phyloP scores from a whole-genome alignment of 37 sponge, comb jelly and placozoan genomes.

The Ephydatia muelleri region DNA sequence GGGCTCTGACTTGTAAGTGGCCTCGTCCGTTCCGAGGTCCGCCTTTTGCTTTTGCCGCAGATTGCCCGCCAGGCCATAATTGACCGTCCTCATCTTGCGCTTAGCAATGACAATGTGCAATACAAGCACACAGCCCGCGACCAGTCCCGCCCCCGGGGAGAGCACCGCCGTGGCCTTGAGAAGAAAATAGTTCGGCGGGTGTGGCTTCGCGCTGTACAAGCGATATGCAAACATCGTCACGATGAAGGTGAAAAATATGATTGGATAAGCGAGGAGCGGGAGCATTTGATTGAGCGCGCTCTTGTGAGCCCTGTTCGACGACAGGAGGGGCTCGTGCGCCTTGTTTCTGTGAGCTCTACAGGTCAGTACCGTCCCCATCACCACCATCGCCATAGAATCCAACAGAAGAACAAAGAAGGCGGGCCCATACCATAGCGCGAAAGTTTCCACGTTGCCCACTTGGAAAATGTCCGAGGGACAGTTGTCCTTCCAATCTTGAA shows the following conservation, averaged over 20 bases:
- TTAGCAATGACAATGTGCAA: not conserved
- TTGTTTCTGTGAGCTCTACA: not conserved
- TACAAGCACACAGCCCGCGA: not conserved
- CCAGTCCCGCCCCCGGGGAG: not conserved
- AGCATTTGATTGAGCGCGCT: not conserved
- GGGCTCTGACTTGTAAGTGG: not conserved
- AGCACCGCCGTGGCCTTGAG: not conserved
- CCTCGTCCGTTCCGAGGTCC: not conserved
- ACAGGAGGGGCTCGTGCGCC: not conserved
- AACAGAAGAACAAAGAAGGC: not conserved
- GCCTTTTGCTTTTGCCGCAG: not conserved
- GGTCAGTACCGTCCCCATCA: not conserved
- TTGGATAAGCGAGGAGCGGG: not conserved
- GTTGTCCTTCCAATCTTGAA: not conserved
- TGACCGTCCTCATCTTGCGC: not conserved
- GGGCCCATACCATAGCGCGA: conserved; percentile 17
- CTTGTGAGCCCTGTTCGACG: not conserved
- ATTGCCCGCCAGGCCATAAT: too few relatives aligned
- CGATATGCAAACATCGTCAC: not conserved
- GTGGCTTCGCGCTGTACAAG: not conserved
- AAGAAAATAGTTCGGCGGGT: not conserved
- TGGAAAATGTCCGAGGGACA: not conserved
- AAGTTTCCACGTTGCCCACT: not conserved
- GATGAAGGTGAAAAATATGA: not conserved
- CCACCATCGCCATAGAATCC: not conserved